phyloP scores from a whole-genome alignment of 2,113 vertebrate genomes.

The Silurus asotus region DNA sequence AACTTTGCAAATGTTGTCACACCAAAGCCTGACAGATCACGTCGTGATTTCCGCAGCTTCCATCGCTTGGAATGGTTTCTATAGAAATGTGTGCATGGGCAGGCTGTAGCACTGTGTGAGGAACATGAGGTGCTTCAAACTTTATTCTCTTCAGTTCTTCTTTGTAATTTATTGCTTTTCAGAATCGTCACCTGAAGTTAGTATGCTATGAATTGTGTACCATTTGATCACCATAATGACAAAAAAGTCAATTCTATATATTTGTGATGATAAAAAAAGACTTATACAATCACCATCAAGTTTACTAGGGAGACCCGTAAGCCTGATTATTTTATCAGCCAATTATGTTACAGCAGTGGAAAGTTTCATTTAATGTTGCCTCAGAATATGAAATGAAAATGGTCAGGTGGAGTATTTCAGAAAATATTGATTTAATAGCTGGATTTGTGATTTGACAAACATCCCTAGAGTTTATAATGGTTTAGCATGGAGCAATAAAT shows the following conservation, averaged over 20 bases:
- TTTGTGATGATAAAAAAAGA: not conserved
- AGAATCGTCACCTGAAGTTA: not conserved
- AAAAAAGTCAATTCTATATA: not conserved
- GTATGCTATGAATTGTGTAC: not conserved
- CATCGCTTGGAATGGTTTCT: conserved; percentile 64
- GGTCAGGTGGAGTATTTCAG: not conserved
- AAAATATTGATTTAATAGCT: not conserved
- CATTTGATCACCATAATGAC: not conserved
- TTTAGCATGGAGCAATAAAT: not conserved
- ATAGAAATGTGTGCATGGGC: conserved; percentile 25
- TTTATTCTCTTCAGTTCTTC: not conserved
- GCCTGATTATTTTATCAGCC: not conserved
- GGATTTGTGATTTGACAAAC: too few relatives aligned
- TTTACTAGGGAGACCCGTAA: not conserved
- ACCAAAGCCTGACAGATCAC: conserved; percentile 71
- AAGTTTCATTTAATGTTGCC: not conserved
- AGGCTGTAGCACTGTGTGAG: conserved; percentile 10
- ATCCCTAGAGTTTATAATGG: too few relatives aligned
- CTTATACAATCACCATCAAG: not conserved
- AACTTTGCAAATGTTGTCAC: conserved; percentile 67
- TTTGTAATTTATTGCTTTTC: not conserved
- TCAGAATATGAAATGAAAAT: not conserved
- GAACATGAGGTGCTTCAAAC: not conserved
- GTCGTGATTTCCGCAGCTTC: conserved; percentile 62
- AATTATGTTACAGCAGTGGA: not conserved